Percentiles rank a stretch among this genome's conserved stretches.
Conservation (phyloP, 2,888 invertebrate genomes). For the Cryptus armator region DNA sequence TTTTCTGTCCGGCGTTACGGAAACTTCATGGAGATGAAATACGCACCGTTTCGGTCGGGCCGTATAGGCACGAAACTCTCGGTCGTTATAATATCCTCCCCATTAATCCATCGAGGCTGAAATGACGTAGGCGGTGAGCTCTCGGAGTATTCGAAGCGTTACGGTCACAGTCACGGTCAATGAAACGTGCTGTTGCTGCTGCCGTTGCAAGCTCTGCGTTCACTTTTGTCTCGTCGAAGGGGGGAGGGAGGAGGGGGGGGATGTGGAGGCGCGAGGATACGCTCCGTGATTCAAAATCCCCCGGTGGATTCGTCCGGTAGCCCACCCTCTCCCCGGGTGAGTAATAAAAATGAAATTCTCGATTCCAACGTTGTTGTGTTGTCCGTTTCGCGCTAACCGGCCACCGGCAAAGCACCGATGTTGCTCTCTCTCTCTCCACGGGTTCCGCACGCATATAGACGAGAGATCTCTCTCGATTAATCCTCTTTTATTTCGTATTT, state of each 20-base stretch:
- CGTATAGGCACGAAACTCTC: conserved; percentile 2
- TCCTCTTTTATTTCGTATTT: conserved; percentile 53
- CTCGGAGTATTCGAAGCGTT: conserved; percentile 46
- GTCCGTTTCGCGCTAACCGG: conserved; percentile 14
- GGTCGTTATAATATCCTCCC: conserved; percentile 19
- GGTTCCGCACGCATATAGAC: not conserved
- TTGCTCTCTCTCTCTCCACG: not conserved
- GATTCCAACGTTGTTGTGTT: conserved; percentile 32
- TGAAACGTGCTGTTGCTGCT: conserved; percentile 57
- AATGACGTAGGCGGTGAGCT: conserved; percentile 51
- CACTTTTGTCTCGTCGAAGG: conserved; percentile 46
- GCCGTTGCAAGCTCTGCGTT: conserved; percentile 8
- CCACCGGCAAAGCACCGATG: conserved; percentile 9
- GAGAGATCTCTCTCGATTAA: conserved; percentile 35
- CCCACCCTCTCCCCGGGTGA: conserved; percentile 30
- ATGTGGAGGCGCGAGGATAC: not conserved
- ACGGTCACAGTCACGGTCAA: conserved; percentile 63
- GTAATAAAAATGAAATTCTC: conserved; percentile 61
- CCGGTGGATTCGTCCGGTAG: conserved; percentile 15
- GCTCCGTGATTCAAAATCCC: conserved; percentile 25
- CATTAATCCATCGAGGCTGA: conserved; percentile 52
- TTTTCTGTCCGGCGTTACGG: not conserved
- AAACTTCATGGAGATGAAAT: conserved; percentile 4
- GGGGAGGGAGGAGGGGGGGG: not conserved
- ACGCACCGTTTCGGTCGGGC: not conserved